Base-by-base conservation (phyloP, 2,797 vertebrate genomes). In the Galagoides demidoff region DNA sequence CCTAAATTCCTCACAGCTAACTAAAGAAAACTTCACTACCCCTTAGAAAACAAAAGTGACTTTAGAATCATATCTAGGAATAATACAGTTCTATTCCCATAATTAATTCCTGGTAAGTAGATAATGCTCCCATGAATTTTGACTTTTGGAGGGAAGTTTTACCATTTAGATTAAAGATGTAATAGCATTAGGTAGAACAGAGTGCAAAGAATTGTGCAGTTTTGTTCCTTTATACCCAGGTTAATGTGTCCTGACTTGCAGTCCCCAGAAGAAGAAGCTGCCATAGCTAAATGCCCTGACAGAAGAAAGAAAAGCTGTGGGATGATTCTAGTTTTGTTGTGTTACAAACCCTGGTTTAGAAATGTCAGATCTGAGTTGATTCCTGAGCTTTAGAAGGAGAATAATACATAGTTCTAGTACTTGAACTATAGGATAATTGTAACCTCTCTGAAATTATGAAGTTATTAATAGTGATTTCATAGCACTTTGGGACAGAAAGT, bases 391-490 rank as follows among this genome's bases (percentile, higher is more conserved):
- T 86, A 86, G 61, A 89, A n/a, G 71, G 64, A 73, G n/a, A 79
- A 2, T 73, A 61, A 82, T 76, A 31, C 68, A 0, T 57, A 57
- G 20, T 68, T 86, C 45, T 22, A 76, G 23, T 11, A 63, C 45
- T 82, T 91, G 20, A 92, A 94, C 10, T 94, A 39, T 43, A 91
- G 14, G 49, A 14, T 52, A 52, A 52, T 52, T 52, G 49, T 52
- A 61, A 73, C 52, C 13, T 73, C 43, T 89, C 64, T 92, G 57
- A 94, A 94, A 78, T 92, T 89, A 52, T 45, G 23, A 90, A 95
- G 79, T 31, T 70, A 79, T 92, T 63, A 83, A 8, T 78, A 73
- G 2, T 79, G 70, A 77, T 74, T 87, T 39, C 34, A 73, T 59
- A 76, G 29, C 73, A 81, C 55, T 91, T 95, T 39, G 63, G 31